phyloP scores from a whole-genome alignment of 2,113 vertebrate species.

The Poeciliopsis occidentalis region DNA sequence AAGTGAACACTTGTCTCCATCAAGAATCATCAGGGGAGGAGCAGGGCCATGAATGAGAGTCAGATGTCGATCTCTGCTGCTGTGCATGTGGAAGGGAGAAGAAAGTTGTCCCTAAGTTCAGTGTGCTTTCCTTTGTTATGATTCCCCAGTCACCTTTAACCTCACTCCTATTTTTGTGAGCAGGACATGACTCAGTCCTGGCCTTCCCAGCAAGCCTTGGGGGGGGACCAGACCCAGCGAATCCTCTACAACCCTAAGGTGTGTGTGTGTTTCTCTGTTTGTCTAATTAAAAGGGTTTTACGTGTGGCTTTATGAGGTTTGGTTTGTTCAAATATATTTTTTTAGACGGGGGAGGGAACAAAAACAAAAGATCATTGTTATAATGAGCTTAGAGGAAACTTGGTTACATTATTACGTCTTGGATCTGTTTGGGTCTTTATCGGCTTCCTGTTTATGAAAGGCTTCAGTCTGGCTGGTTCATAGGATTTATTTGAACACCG shows the following conservation, averaged over 20 bases:
- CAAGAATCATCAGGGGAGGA: slow-evolving; percentile 38
- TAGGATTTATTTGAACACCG: neutral
- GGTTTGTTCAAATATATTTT: neutral
- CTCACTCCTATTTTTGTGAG: slow-evolving; percentile 41
- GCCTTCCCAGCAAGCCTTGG: slow-evolving; percentile 87
- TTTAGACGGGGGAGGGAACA: neutral
- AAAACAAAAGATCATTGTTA: too few species aligned
- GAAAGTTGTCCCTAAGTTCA: neutral
- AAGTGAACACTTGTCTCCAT: slow-evolving; percentile 11
- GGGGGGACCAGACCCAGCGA: slow-evolving; percentile 84
- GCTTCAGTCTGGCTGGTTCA: neutral
- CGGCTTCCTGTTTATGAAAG: too few species aligned
- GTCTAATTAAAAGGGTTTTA: slow-evolving; percentile 4
- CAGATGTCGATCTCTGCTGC: slow-evolving; percentile 3
- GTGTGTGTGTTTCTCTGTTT: slow-evolving; percentile 42
- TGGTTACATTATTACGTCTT: too few species aligned
- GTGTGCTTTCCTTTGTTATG: slow-evolving; percentile 10
- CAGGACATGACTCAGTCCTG: slow-evolving; percentile 96
- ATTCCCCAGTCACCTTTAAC: slow-evolving; percentile 59
- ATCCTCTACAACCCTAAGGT: slow-evolving; percentile 91
- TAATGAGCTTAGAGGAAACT: too few species aligned
- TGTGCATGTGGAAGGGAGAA: neutral
- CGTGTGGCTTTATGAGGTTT: neutral
- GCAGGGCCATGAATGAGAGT: slow-evolving; percentile 17
- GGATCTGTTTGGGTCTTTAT: neutral